phyloP scores from a whole-genome alignment of 1,140 invertebrate species.

The Drosophila ohnishii region DNA sequence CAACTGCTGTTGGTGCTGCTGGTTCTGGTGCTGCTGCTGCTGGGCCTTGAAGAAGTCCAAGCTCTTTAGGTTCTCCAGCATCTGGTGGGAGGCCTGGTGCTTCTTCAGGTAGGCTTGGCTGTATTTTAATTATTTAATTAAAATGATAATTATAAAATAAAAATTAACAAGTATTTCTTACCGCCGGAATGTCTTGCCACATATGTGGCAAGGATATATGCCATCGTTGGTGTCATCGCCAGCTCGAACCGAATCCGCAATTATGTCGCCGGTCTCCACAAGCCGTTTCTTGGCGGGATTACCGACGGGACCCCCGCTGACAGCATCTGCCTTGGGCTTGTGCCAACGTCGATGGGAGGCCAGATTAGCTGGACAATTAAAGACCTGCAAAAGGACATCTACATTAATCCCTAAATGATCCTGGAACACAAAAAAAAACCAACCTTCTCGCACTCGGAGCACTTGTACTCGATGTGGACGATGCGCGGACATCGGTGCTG shows the following conservation, averaged over 20 bases:
- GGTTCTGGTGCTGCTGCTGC: constrained; percentile 47
- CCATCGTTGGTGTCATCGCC: constrained; percentile 70
- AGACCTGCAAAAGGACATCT: constrained; percentile 85
- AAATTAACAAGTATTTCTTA: constrained; percentile 21
- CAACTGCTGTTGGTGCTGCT: constrained; percentile 33
- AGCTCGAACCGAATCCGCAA: constrained; percentile 47
- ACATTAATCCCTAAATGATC: constrained; percentile 17
- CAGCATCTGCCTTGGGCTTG: constrained; percentile 87
- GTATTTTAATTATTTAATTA: background rate
- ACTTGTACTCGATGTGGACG: constrained; percentile 98
- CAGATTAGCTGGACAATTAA: constrained; percentile 99
- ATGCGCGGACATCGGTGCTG: constrained; percentile 98
- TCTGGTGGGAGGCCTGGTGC: constrained; percentile 83
- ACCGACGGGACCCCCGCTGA: background rate
- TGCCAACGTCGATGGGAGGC: constrained; percentile 99
- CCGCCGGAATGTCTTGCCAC: constrained; percentile 91
- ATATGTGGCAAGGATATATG: constrained; percentile 89
- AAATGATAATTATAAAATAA: background rate
- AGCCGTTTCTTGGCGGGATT: constrained; percentile 55
- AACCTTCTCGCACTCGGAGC: constrained; percentile 98
- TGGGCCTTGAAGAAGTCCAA: constrained; percentile 72
- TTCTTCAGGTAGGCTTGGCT: constrained; percentile 92
- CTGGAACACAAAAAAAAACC: constrained; percentile 35
- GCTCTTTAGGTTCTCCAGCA: constrained; percentile 72
- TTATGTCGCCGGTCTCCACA: constrained; percentile 53